Evolutionary conservation across 2,797 vertebrate genomes (phyloP).

Genomic region (Crenichthys baileyi): DNA sequence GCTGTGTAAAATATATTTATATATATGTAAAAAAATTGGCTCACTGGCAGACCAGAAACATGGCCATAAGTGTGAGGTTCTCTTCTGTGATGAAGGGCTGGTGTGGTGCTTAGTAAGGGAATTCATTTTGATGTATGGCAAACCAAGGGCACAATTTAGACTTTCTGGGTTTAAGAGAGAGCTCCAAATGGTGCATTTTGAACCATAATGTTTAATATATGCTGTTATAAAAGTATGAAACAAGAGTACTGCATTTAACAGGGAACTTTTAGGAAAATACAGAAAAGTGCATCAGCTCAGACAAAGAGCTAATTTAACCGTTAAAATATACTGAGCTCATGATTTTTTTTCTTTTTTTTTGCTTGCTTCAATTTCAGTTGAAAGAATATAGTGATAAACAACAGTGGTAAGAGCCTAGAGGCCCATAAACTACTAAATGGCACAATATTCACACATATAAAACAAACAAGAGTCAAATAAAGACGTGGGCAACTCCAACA

Average conservation of each 20-base stretch:
- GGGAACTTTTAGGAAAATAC: slow-evolving; percentile 55
- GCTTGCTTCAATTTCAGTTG: slow-evolving; percentile 41
- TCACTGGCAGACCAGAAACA: slow-evolving; percentile 79
- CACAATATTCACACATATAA: slow-evolving; percentile 78
- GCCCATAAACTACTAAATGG: slow-evolving; percentile 67
- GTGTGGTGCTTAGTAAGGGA: slow-evolving; percentile 69
- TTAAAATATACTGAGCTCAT: slow-evolving; percentile 37
- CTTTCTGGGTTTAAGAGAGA: slow-evolving; percentile 61
- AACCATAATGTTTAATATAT: slow-evolving; percentile 61
- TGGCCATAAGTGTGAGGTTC: slow-evolving; percentile 76
- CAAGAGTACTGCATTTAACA: slow-evolving; percentile 54
- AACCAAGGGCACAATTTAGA: slow-evolving; percentile 78
- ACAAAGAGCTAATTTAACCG: slow-evolving; percentile 10
- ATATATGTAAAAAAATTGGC: slow-evolving; percentile 47
- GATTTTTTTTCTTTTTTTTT: slow-evolving; percentile 2
- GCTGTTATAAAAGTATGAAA: slow-evolving; percentile 52
- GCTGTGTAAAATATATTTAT: slow-evolving; percentile 56
- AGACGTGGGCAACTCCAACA: slow-evolving; percentile 68
- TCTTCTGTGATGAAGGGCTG: slow-evolving; percentile 73
- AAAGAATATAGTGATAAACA: slow-evolving; percentile 63
- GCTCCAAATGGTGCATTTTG: slow-evolving; percentile 66
- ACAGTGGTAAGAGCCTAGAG: slow-evolving; percentile 39
- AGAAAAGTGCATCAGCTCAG: slow-evolving; percentile 39
- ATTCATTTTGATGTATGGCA: slow-evolving; percentile 78
- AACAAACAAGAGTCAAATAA: slow-evolving; percentile 75